Conservation (phyloP, 2,888 invertebrate genomes). For the Chymomyza procnemis region DNA sequence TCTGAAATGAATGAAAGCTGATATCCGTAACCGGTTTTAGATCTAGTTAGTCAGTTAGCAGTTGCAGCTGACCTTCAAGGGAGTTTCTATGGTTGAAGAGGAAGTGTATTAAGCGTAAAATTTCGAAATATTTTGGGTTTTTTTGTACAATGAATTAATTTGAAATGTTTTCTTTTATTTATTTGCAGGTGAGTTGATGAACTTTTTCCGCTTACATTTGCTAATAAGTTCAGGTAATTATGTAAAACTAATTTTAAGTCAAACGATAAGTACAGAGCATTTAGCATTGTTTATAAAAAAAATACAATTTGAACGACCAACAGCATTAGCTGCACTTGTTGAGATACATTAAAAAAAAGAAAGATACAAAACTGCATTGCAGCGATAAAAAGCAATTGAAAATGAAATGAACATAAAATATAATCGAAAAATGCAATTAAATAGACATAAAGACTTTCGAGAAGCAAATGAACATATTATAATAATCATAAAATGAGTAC, state of each 20-base stretch:
- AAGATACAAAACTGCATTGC: constrained; percentile 45
- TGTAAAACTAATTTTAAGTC: too few relatives aligned
- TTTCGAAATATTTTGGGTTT: background rate
- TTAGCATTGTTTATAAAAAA: too few relatives aligned
- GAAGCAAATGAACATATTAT: constrained; percentile 27
- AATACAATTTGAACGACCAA: constrained; percentile 15
- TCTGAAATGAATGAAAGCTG: constrained; percentile 23
- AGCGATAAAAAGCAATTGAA: constrained; percentile 52
- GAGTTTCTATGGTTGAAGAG: background rate
- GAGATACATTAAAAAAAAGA: constrained; percentile 28
- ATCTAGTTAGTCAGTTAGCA: background rate
- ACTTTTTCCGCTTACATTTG: background rate
- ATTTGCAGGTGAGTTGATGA: constrained; percentile 56
- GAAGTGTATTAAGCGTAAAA: background rate
- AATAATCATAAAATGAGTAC: constrained; percentile 23
- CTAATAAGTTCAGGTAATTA: background rate
- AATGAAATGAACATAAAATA: constrained; percentile 54
- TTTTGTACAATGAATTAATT: constrained; percentile 9
- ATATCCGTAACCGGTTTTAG: background rate
- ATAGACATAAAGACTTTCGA: background rate
- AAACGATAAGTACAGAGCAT: too few relatives aligned
- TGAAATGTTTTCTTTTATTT: constrained; percentile 12
- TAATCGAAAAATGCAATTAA: constrained; percentile 5
- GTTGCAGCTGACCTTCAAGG: background rate
- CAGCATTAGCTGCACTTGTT: constrained; percentile 6